These are phyloP conservation scores for Oostethus manadensis DNA, from an alignment of 2,113 vertebrate species.

Conservation along the genomic window DNA sequence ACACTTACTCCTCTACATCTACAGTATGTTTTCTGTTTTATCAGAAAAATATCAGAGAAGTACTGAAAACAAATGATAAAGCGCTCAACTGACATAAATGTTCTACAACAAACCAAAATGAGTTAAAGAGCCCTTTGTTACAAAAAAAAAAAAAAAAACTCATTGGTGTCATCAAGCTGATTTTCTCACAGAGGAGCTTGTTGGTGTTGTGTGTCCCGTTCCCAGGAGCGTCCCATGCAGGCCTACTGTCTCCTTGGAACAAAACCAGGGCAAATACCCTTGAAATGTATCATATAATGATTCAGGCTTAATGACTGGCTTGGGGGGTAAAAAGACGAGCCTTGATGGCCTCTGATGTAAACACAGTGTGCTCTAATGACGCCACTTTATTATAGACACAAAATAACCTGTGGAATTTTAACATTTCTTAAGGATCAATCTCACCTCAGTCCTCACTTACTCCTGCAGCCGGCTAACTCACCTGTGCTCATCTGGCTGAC, in stretches of 20 bases:
- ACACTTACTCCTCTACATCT: no score
- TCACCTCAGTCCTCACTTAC: not conserved
- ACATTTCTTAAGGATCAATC: not conserved
- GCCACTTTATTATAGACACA: not conserved
- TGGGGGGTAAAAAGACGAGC: slow-evolving; percentile 35
- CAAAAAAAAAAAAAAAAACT: no score
- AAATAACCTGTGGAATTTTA: not conserved
- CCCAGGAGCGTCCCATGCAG: slow-evolving; percentile 67
- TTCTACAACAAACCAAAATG: no score
- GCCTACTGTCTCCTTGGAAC: slow-evolving; percentile 68
- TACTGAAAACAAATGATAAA: no score
- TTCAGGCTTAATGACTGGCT: slow-evolving; percentile 62
- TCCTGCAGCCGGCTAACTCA: slow-evolving; percentile 23
- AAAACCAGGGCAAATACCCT: slow-evolving; percentile 73
- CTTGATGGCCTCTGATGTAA: slow-evolving; percentile 2
- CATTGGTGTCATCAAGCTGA: slow-evolving; percentile 14
- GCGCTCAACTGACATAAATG: no score
- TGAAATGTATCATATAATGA: slow-evolving; percentile 80
- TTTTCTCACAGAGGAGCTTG: slow-evolving; percentile 70
- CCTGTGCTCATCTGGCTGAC: slow-evolving; percentile 61
- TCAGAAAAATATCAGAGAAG: no score
- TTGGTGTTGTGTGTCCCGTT: slow-evolving; percentile 75
- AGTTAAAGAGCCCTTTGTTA: no score
- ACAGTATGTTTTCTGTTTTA: no score
- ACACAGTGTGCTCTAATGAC: not conserved